Evolutionary conservation across 2,113 vertebrate species (phyloP), one percentile per base, ranked within the genome.

Genomic region (Miniopterus natalensis): DNA sequence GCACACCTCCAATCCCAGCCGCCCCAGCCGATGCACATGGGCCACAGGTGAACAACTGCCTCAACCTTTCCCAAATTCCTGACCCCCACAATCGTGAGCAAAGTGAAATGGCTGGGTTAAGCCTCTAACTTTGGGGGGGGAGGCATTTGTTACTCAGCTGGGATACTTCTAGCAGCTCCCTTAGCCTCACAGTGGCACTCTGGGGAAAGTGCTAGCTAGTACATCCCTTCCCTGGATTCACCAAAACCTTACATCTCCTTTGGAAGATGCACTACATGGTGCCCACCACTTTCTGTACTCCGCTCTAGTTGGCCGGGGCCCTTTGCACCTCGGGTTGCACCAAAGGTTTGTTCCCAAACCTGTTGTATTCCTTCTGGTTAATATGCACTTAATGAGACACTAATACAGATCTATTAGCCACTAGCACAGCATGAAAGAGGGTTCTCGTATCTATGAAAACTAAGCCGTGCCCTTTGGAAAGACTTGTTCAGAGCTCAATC

Each of bases 341-440:
- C n/a, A 7, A 36, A 5, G 14, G 40, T n/a, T 59, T 47, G 18
- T 61, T 31, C 66, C 79, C 57, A 65, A 65, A 79, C 84, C 23
- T 11, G 31, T 27, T 49, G 42, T 40, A 23, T 6, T 1, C 51
- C 20, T 51, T 63, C 8, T 45, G 53, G 27, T 63, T 13, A 8
- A 18, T 2, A 10, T 2, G 3, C 40, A 17, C 49, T 36, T 55
- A 27, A 29, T 1, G 7, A 51, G 42, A 68, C 59, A 4, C 17
- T 3, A 18, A 36, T 17, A 17, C 42, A 59, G 23, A 42, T 13
- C 40, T 10, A 6, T 40, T 1, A 29, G 31, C 59, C 25, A 8
- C 23, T 18, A 57, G 57, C 2, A 1, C 31, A 0, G 0, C 31
- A 0, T 5, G 23, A 36, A 36, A 74, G 36, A 23, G 2, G 36